Evolutionary conservation across 2,888 invertebrate species (phyloP), one percentile per base, ranked within the genome.

Genomic region (Stegophylla sp.): DNA sequence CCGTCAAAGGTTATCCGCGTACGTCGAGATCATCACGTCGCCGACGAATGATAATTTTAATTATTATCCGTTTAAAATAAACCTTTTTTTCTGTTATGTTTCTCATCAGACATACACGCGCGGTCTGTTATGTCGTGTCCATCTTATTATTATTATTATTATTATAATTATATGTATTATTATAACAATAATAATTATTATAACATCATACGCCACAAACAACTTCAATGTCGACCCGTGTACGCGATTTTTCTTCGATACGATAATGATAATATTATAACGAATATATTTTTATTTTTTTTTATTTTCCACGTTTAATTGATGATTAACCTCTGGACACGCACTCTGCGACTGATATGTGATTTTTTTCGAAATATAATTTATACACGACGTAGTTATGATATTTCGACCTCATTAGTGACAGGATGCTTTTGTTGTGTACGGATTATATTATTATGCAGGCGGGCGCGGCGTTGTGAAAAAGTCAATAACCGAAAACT

Each of bases 331-430:
- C 77, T 69, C 45, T 64, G n/a, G 53, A 66, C 75, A 66, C 66
- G 51, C 64, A 41, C 61, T 28, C 61, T 48, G n/a, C 17, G 28
- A 61, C 61, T 61, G 63, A 20, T 26, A 45, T 51, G 41, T 67
- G n/a, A n/a, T n/a, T 43, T 64, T 56, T 77, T 56, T 77, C 43
- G 56, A 34, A 59, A 77, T 28, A 74, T 59, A 45, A 10, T 74
- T 26, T n/a, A 26, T 17, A 23, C 34, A 77, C 53, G 67, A 69
- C 69, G 61, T 71, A 79, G n/a, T n/a, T n/a, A 69, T 61, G 69
- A 61, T 69, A 48, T 69, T 45, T 79, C 48, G 69, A 79, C 69
- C 69, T 79, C 77, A 69, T 79, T 69, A 79, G 77, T 69, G 77
- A 69, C 77, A 79, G 77, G 67, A 67, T 56, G 77, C 67, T 77